These are phyloP conservation scores for Caenorhabditis angaria DNA, from an alignment of 2,888 invertebrate genomes.

Conservation along the genomic window DNA sequence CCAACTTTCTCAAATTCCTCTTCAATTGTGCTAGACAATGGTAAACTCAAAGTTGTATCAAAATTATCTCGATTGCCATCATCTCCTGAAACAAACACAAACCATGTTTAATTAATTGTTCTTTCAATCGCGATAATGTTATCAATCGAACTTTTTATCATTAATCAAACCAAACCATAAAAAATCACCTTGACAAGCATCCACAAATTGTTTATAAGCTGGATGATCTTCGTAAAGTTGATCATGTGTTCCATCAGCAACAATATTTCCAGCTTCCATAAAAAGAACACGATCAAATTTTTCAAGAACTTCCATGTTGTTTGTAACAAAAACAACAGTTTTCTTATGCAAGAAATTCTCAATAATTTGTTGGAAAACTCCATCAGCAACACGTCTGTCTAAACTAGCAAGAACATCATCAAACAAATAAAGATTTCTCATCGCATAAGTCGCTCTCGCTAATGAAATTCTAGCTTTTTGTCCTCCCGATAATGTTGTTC, in stretches of 20 bases:
- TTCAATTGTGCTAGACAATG: constrained; percentile 7
- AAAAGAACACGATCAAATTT: constrained; percentile 78
- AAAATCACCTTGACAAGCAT: constrained; percentile 14
- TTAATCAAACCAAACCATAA: background rate
- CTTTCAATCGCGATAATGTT: too few species aligned
- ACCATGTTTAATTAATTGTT: constrained; percentile 10
- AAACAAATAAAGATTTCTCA: constrained; percentile 76
- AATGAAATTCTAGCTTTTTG: constrained; percentile 77
- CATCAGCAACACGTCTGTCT: constrained; percentile 75
- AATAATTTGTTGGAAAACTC: constrained; percentile 75
- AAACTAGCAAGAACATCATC: constrained; percentile 78
- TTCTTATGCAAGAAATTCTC: constrained; percentile 72
- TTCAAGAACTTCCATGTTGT: constrained; percentile 74
- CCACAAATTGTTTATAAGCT: constrained; percentile 22
- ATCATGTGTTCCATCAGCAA: constrained; percentile 77
- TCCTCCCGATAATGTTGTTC: constrained; percentile 75
- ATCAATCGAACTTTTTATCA: too few species aligned
- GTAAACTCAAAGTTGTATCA: constrained; percentile 8
- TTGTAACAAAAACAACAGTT: constrained; percentile 73
- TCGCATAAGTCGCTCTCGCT: constrained; percentile 76
- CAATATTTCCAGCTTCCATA: constrained; percentile 77
- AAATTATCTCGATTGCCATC: background rate
- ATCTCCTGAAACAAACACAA: constrained; percentile 7
- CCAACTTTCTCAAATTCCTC: constrained; percentile 17
- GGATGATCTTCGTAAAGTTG: constrained; percentile 73